Percentiles rank a stretch among this genome's conserved stretches.
phyloP scores from a whole-genome alignment of 2,888 invertebrate genomes.

The Andrena camellia region DNA sequence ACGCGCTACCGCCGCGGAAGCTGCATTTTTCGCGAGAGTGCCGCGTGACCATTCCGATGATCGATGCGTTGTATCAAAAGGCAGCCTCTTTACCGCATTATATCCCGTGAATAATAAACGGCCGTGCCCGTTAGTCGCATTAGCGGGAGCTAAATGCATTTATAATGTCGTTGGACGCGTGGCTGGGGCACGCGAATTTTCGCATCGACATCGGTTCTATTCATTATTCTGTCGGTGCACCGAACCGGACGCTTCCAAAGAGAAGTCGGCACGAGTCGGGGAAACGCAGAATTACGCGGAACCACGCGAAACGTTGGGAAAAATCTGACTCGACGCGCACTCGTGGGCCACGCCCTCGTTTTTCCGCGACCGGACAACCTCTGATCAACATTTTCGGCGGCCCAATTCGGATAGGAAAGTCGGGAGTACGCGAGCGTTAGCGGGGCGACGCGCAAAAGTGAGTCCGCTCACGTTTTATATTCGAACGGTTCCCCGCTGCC shows the following conservation, averaged over 20 bases:
- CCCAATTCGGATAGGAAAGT: too few species aligned
- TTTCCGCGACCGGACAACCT: too few species aligned
- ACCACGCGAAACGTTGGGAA: neutral
- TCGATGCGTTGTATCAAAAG: constrained; percentile 4
- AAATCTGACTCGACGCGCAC: too few species aligned
- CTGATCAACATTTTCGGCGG: too few species aligned
- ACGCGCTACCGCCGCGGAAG: too few species aligned
- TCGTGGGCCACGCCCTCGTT: too few species aligned
- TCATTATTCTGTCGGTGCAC: constrained; percentile 23
- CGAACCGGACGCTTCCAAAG: constrained; percentile 1
- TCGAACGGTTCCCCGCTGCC: neutral
- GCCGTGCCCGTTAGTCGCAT: neutral
- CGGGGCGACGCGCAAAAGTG: neutral
- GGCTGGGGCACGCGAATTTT: constrained; percentile 7
- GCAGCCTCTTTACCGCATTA: constrained; percentile 10
- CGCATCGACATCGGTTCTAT: constrained; percentile 11
- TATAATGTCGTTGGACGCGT: constrained; percentile 5
- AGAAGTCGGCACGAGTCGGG: neutral
- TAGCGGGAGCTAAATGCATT: constrained; percentile 36
- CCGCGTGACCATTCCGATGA: neutral
- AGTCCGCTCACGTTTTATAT: constrained; percentile 9
- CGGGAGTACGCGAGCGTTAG: neutral
- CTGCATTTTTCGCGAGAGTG: neutral
- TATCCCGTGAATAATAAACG: constrained; percentile 34
- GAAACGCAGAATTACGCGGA: neutral